phyloP scores from a whole-genome alignment of 1,140 invertebrate species.

The Cotesia chilonis region DNA sequence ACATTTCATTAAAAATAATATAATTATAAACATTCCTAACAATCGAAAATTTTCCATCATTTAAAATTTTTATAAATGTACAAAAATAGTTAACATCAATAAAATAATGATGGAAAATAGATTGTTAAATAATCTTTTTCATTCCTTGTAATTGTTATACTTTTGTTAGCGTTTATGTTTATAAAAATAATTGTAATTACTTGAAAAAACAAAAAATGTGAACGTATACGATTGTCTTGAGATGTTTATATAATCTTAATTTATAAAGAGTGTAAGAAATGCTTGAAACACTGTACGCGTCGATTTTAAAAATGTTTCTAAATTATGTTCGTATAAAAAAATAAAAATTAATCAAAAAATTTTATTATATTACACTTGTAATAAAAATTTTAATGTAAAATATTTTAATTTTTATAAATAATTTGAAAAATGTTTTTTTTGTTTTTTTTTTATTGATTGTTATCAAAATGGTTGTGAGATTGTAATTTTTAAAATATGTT shows the following conservation, averaged over 20 bases:
- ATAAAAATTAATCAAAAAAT: constrained; percentile 10
- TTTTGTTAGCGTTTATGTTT: constrained; percentile 7
- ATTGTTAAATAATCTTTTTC: constrained; percentile 28
- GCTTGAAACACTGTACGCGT: not conserved
- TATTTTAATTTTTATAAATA: constrained; percentile 40
- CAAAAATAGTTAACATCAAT: constrained; percentile 19
- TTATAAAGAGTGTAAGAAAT: constrained; percentile 15
- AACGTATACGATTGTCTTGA: constrained; percentile 25
- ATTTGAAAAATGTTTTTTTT: constrained; percentile 48
- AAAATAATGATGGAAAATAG: constrained; percentile 17
- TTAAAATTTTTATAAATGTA: constrained; percentile 15
- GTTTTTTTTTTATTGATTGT: constrained; percentile 63
- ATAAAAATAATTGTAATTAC: not conserved
- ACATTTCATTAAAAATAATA: constrained; percentile 40
- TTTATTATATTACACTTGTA: not conserved
- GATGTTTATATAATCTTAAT: not conserved
- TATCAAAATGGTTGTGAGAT: constrained; percentile 66
- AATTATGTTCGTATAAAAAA: not conserved
- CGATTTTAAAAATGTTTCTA: not conserved
- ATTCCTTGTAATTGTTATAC: not conserved
- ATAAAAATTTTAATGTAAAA: too few species aligned
- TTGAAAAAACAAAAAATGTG: not conserved
- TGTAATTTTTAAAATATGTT: constrained; percentile 61
- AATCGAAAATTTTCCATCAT: not conserved
- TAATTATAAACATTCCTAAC: not conserved